Evolutionary conservation across 2,113 vertebrate genomes (phyloP).

Genomic region (Nettapus auritus): DNA sequence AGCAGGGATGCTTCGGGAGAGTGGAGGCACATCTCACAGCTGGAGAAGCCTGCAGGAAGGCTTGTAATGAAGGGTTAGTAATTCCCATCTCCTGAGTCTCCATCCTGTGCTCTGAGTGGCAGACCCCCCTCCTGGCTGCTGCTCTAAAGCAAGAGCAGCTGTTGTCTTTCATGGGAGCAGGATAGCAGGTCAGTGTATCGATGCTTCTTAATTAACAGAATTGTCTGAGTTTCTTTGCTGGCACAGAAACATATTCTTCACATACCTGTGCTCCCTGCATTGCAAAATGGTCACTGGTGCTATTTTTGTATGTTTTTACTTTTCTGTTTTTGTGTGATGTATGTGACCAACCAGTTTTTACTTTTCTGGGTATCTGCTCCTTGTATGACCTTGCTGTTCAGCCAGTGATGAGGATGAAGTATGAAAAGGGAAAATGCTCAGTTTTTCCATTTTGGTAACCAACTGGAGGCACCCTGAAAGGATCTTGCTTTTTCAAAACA

Average conservation of each 20-base stretch:
- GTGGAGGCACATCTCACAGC: accelerated
- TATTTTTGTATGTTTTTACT: constrained; percentile 22
- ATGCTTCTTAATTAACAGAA: not conserved
- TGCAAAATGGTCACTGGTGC: not conserved
- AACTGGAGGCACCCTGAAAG: not conserved
- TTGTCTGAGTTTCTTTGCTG: not conserved
- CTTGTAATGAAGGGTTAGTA: not conserved
- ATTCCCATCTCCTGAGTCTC: not conserved
- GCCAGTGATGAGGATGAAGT: not conserved
- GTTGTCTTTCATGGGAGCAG: not conserved
- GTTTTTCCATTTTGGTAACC: not conserved
- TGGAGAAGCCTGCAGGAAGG: not conserved
- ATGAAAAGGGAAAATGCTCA: not conserved
- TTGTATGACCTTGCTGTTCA: not conserved
- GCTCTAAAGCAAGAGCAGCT: not conserved
- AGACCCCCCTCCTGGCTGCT: not conserved
- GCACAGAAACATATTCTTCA: not conserved
- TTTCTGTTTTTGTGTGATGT: no score
- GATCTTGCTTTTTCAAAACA: not conserved
- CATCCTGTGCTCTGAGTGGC: not conserved
- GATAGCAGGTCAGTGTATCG: not conserved
- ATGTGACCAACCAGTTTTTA: not conserved
- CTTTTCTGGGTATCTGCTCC: not conserved
- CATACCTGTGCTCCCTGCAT: not conserved
- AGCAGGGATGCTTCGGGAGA: not conserved